A percentile compares a stretch with the other conserved stretches of the same genome.
phyloP scores from a whole-genome alignment of 2,113 vertebrate species.

The Pseudopipra pipra region DNA sequence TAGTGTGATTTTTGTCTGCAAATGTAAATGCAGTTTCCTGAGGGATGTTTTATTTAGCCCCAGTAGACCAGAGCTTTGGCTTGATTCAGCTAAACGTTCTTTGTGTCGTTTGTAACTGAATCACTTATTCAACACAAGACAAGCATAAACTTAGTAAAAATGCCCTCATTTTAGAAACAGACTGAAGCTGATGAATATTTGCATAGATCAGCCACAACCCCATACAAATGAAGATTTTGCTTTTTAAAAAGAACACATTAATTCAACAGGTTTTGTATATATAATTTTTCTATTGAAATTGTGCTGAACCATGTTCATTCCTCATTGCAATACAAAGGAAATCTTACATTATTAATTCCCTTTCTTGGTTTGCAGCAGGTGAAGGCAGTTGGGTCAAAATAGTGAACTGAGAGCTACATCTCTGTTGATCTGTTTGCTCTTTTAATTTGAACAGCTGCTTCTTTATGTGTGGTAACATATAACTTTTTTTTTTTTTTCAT shows the following conservation, averaged over 20 bases:
- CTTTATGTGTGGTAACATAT: neutral
- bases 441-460: neutral
- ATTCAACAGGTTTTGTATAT: constrained; percentile 11
- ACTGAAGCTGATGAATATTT: constrained; percentile 58
- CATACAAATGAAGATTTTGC: constrained; percentile 52
- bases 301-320: constrained; percentile 7
- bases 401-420: neutral
- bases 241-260: neutral
- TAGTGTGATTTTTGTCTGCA: neutral
- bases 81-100: constrained; percentile 49
- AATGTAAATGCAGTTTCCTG: constrained; percentile 56
- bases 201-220: constrained; percentile 33
- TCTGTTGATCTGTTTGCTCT: neutral
- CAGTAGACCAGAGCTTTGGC: constrained; percentile 2
- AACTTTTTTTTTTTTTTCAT: neutral
- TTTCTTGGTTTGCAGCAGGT: neutral
- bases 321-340: neutral
- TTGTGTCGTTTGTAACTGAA: constrained; percentile 58
- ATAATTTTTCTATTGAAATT: constrained; percentile 29
- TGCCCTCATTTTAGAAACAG: constrained; percentile 26
- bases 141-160: constrained; percentile 29
- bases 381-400: neutral
- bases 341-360: neutral
- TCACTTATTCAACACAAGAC: constrained; percentile 33
- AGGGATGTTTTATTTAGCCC: constrained; percentile 37